Evolutionary conservation across 2,113 vertebrate species (phyloP).

Genomic region (Eonycteris spelaea): DNA sequence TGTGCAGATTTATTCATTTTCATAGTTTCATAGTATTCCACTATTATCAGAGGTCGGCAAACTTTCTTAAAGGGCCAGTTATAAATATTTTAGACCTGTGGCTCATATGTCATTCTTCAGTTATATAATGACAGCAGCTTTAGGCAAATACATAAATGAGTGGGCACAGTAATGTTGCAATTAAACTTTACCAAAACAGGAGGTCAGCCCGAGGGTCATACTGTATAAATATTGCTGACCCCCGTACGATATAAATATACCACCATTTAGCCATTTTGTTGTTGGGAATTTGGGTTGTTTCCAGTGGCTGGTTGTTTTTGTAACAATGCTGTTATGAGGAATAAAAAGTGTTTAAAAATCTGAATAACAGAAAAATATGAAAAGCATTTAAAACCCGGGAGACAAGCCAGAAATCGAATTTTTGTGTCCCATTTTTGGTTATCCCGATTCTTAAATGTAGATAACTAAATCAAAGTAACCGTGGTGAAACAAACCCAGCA

Average conservation of each 20-base stretch:
- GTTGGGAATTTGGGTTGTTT: not conserved
- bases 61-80: not conserved
- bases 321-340: not conserved
- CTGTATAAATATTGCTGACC: not conserved
- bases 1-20: not conserved
- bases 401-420: not conserved
- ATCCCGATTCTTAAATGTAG: not conserved
- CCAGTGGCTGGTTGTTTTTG: not conserved
- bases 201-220: fast-evolving
- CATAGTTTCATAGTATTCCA: not conserved
- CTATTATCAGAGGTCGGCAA: not conserved
- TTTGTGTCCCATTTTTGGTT: not conserved
- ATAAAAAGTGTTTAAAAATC: not conserved
- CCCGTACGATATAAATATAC: fast-evolving
- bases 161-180: not conserved
- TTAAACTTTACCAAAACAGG: not conserved
- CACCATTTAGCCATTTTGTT: not conserved
- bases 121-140: not conserved
- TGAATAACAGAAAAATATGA: not conserved
- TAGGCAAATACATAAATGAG: not conserved
- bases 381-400: not conserved
- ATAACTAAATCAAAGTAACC: not conserved
- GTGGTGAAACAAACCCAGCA: fast-evolving
- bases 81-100: not conserved
- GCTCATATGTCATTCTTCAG: not conserved